Base-by-base conservation (phyloP, 2,888 invertebrate genomes). In the Hoplodrina ambigua region DNA sequence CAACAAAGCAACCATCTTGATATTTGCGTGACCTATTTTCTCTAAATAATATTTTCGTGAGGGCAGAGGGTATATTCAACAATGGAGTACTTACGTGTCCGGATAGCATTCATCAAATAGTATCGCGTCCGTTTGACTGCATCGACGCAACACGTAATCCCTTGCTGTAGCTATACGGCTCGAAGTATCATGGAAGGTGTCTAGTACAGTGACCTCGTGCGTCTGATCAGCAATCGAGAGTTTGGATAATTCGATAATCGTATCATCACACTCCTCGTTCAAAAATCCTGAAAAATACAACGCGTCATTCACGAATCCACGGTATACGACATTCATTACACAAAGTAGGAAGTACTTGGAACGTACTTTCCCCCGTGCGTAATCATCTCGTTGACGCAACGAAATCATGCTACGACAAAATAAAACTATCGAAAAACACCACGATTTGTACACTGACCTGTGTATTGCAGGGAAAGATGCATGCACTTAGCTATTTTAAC, bases 101-200 rank as follows among this genome's bases (percentile, higher is more conserved):
- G 97, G 96, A 92, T 97, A 98, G 90, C 97, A 96, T 93, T 96
- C 95, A 91, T 96, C 96, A 94, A 98, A 98, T 71, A 93, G 91
- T 79, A 97, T 86, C 55, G 97, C 96, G 80, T 96, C 96, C 33
- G 95, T 92, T 92, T 98, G 98, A 79, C 94, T 95, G 91, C 98
- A 98, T 92, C 97, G 96, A 87, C 97, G 96, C 79, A 98, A 94
- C 93, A 96, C 96, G 93, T 94, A 95, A 85, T 96, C 96, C 78
- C 92, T 90, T 58, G 96, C 94, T 72, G 93, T 92, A 46, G 91
- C 85, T 84, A 91, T 85, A 66, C 94, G 94, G 75, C 83, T 90
- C 70, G 93, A 87, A 70, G 91, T 87, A 80, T 94, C 95, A 93
- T 94, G 91, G 85, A 94, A 90, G 71, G 92, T 92, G 75, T 94